Conservation (phyloP, 2,797 vertebrate genomes). For the Okamejei kenojei region DNA sequence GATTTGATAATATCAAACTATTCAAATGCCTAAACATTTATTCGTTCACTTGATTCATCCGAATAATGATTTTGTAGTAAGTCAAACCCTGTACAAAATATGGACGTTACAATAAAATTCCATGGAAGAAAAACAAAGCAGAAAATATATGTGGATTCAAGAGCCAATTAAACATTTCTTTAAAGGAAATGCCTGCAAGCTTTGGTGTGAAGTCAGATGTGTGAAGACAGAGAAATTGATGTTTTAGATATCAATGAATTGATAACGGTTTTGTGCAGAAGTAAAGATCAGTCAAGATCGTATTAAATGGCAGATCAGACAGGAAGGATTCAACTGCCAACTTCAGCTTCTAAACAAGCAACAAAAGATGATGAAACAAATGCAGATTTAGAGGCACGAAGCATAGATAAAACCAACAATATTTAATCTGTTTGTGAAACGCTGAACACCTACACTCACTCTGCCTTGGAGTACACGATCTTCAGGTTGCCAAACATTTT, state of each 20-base stretch:
- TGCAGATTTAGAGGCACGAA: neutral
- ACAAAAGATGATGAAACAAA: neutral
- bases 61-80: neutral
- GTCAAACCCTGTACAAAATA: neutral
- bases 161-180: neutral
- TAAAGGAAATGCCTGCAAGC: neutral
- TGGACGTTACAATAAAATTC: neutral
- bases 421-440: too few species aligned
- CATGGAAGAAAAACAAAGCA: neutral
- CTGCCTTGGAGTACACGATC: too few species aligned
- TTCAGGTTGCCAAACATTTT: too few species aligned
- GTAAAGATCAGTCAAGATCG: too few species aligned
- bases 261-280: too few species aligned
- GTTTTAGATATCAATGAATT: too few species aligned
- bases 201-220: neutral
- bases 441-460: too few species aligned
- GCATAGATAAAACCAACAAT: neutral
- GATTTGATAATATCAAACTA: neutral
- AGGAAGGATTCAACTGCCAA: too few species aligned
- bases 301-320: too few species aligned
- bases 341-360: too few species aligned
- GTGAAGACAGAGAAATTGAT: neutral
- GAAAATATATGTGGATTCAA: neutral
- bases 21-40: neutral
- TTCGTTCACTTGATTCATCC: neutral